Evolutionary conservation across 2,113 vertebrate genomes (phyloP), one percentile per base, ranked within the genome.

Genomic region (Shinisaurus crocodilurus): DNA sequence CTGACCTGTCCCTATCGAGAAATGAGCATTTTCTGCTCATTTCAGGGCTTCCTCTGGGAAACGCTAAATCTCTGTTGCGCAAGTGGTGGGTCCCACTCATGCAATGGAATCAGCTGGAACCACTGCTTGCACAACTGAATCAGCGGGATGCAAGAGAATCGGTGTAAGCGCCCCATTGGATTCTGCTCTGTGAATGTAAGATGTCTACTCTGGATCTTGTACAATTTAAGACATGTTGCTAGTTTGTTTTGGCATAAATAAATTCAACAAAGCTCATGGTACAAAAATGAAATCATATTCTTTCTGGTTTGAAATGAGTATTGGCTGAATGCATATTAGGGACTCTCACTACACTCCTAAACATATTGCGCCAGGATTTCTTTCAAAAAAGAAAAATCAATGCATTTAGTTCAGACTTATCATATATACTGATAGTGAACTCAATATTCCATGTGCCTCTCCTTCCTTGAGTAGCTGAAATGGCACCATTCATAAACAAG

Each of bases 191-290:
- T 72, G 9, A 60, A 81, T 74, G 89, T 81, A 60, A 88, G 90
- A 87, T 87, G 0, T 45, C 60, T n/a, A n/a, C n/a, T n/a, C n/a
- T 88, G 82, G 65, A 2, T 87, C 2, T 88, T 89, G 75, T 91
- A 0, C 69, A 92, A 23, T 88, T 88, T 74, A 85, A 90, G 13
- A 0, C 67, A 43, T 0, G 29, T 80, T 89, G 7, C 13, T 23
- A 0, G 63, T 89, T 90, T 90, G 60, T 1, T 88, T 90, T 60
- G 40, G 48, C 70, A 70, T 70, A 91, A 45, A 40, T 0, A 86
- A 72, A 6, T 70, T 13, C 8, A 86, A 0, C 0, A 67, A 90
- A 91, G 85, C 27, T 87, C 4, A 70, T 20, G 50, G 0, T 87
- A 5, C 34, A 87, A 75, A 54, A n/a, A 86, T 57, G 16, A 72